A percentile compares a stretch with the other conserved stretches of the same genome.
phyloP scores from a whole-genome alignment of 2,113 vertebrate genomes.

The Microcebus lehilahytsara region DNA sequence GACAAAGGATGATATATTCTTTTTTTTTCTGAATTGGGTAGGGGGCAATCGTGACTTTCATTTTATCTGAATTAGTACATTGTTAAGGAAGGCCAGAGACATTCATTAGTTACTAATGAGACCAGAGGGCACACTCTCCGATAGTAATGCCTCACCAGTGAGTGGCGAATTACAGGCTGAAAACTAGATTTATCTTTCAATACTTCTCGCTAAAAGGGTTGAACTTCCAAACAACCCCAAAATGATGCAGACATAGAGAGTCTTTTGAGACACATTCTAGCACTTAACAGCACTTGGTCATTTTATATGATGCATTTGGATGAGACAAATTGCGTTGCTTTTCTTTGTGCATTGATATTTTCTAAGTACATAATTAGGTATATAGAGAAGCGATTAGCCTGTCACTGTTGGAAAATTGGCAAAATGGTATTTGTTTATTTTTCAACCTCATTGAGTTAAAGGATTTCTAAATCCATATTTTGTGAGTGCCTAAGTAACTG shows the following conservation, averaged over 20 bases:
- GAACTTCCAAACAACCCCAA: slow-evolving; percentile 55
- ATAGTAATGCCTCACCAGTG: slow-evolving; percentile 63
- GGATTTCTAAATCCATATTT: background rate
- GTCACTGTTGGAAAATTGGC: background rate
- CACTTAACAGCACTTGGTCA: slow-evolving; percentile 55
- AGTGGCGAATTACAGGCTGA: slow-evolving; percentile 74
- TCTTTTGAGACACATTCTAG: slow-evolving; percentile 48
- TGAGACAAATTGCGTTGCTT: background rate
- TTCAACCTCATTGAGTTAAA: background rate
- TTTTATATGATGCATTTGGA: slow-evolving; percentile 59
- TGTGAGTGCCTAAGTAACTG: background rate
- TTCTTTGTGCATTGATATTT: background rate
- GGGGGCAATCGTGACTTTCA: background rate
- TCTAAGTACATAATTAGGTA: slow-evolving; percentile 22
- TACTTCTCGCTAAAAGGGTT: slow-evolving; percentile 40
- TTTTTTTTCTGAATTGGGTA: background rate
- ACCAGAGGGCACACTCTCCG: slow-evolving; percentile 60
- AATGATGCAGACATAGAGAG: slow-evolving; percentile 8
- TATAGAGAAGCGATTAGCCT: background rate
- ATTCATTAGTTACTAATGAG: slow-evolving; percentile 57
- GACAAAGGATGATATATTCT: background rate
- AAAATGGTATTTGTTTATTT: slow-evolving; percentile 18
- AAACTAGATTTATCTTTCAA: slow-evolving; percentile 70
- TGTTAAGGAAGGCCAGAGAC: background rate
- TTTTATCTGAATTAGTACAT: background rate